These are phyloP conservation scores for Bradypus variegatus DNA, from an alignment of 2,797 vertebrate species.

Conservation along the genomic window DNA sequence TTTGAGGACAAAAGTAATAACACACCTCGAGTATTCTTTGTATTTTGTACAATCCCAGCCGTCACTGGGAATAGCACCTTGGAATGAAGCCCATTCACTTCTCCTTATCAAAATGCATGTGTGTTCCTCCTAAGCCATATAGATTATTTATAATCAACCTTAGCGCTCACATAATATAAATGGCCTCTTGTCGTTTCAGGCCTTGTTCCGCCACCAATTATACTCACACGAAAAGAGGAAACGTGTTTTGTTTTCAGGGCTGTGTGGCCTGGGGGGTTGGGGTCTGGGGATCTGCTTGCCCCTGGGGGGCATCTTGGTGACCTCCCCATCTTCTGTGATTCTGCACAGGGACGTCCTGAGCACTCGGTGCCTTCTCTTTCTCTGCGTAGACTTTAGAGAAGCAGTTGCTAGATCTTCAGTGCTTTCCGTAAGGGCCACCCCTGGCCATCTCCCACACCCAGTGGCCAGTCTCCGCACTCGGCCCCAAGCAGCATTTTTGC, in stretches of 20 bases:
- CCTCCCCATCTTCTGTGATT: too few species aligned
- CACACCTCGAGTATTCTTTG: accelerated
- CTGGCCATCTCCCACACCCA: too few species aligned
- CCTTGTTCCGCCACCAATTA: too few species aligned
- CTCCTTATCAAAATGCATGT: not conserved
- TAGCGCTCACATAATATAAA: too few species aligned
- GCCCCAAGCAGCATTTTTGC: too few species aligned
- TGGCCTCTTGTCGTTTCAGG: accelerated
- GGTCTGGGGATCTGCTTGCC: accelerated
- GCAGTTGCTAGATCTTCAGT: not conserved
- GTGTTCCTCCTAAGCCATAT: accelerated
- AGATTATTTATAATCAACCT: too few species aligned
- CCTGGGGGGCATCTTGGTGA: accelerated
- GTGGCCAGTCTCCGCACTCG: not conserved
- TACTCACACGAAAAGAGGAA: too few species aligned
- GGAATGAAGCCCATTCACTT: accelerated
- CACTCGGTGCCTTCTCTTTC: not conserved
- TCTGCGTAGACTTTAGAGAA: accelerated
- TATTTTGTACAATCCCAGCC: not conserved
- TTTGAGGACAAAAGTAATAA: not conserved
- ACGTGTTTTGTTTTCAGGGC: not conserved
- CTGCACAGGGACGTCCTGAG: not conserved
- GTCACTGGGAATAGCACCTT: accelerated
- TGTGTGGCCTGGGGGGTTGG: accelerated
- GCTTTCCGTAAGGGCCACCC: accelerated